Percentiles rank a stretch among this genome's conserved stretches.
phyloP scores from a whole-genome alignment of 2,113 vertebrate genomes.

The Carollia perspicillata region DNA sequence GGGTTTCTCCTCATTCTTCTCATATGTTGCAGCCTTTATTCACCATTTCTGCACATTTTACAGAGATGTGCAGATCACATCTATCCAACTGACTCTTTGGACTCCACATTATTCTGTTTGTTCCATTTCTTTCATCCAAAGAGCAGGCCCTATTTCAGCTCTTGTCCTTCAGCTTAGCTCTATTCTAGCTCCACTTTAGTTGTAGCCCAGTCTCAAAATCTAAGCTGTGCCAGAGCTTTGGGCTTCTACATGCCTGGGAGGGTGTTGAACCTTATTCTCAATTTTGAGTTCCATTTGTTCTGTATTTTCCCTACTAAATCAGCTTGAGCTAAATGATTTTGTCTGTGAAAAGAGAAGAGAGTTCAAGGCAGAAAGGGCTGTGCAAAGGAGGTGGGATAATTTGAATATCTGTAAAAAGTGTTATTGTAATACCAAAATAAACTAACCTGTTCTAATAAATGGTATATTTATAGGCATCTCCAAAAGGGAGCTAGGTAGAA shows the following conservation, averaged over 20 bases:
- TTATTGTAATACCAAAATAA: slow-evolving; percentile 63
- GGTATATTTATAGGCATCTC: slow-evolving; percentile 70
- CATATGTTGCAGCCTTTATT: neutral
- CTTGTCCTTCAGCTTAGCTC: neutral
- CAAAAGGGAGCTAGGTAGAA: slow-evolving; percentile 66
- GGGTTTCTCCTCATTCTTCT: neutral
- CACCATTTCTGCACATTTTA: neutral
- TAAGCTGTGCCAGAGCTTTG: neutral
- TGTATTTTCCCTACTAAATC: neutral
- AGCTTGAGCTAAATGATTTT: neutral
- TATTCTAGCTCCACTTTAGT: neutral
- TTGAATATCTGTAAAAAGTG: slow-evolving; percentile 51
- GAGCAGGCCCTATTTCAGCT: neutral
- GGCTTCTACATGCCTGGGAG: neutral
- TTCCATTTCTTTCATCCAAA: neutral
- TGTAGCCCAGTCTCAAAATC: neutral
- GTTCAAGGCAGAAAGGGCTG: neutral
- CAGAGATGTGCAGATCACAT: neutral
- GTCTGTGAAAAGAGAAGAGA: neutral
- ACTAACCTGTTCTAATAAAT: slow-evolving; percentile 68
- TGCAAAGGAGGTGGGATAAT: slow-evolving; percentile 10
- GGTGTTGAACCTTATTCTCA: neutral
- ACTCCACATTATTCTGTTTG: neutral
- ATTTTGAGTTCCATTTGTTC: neutral
- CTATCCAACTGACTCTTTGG: neutral